These are phyloP conservation scores for Parapristionchus giblindavisi DNA, from an alignment of 2,888 invertebrate genomes.

Conservation along the genomic window DNA sequence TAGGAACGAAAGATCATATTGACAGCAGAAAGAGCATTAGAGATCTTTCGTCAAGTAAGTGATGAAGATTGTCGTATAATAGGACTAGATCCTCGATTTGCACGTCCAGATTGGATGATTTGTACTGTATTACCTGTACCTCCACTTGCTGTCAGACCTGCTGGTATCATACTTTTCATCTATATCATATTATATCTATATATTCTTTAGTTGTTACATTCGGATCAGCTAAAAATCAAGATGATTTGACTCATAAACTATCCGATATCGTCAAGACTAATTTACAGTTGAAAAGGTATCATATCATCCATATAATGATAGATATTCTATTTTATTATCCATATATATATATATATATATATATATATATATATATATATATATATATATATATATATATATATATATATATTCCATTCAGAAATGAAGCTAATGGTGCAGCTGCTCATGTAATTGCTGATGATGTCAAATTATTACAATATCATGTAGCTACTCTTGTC, in stretches of 20 bases:
- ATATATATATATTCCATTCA: conserved; percentile 37
- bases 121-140: conserved; percentile 96
- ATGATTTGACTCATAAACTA: conserved; percentile 97
- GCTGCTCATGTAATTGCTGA: conserved; percentile 96
- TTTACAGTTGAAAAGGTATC: conserved; percentile 82
- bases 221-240: conserved; percentile 96
- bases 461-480: conserved; percentile 96
- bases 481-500: conserved; percentile 95
- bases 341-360: neutral
- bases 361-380: neutral
- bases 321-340: neutral
- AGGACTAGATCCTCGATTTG: conserved; percentile 86
- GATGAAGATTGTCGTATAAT: conserved; percentile 92
- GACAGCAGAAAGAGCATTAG: conserved; percentile 94
- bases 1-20: conserved; percentile 88
- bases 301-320: neutral
- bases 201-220: conserved; percentile 86
- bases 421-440: conserved; percentile 94
- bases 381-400: neutral
- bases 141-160: conserved; percentile 92
- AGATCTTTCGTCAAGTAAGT: conserved; percentile 89
- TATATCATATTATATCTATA: neutral
- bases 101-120: conserved; percentile 99
- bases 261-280: conserved; percentile 98
- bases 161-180: conserved; percentile 70